Base-by-base conservation (phyloP, 2,888 invertebrate species). In the Chrysolina oricalcia region DNA sequence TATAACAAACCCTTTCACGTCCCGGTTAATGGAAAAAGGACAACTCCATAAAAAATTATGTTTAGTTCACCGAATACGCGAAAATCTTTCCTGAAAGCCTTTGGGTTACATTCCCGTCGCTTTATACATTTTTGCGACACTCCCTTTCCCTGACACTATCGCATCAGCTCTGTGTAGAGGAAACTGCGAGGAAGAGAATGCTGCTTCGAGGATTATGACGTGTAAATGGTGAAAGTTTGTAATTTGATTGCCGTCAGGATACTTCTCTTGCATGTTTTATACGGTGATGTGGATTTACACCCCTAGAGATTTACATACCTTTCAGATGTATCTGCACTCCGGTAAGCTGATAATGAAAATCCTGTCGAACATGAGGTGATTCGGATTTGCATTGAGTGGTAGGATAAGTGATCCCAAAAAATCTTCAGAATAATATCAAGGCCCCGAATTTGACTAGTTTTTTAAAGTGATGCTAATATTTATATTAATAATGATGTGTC, bases 211-310 rank as follows among this genome's bases (percentile, higher is more conserved):
- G 79, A 80, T 80, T 81, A 81, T 78, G 80, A 81, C 78, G 79
- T 80, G 80, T 79, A 81, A 81, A 81, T 77, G 81, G 75, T 66
- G 79, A 66, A 80, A 80, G 80, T 81, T 81, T 76, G 80, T 78
- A 77, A 81, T 81, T 81, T 81, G 80, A 80, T 78, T 71, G 73
- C 63, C 71, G 74, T 64, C 46, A 53, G 72, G 75, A 70, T 73
- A 76, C 72, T 70, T 72, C 72, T 69, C 70, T 74, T 70, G 65
- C 70, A 66, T 73, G 72, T 76, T 73, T 73, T 73, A 72, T 70
- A 40, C 65, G 73, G 72, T 74, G 73, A 73, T 69, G 67, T 65
- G 50, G 66, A 72, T 72, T 73, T 71, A 70, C 69, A 67, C 73
- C 75, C 66, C 65, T 40, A 35, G 66, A 35, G 65, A 78, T 78